Evolutionary conservation across 23 tunicate species (phyloP).

Genomic region (Ciona savignyi): DNA sequence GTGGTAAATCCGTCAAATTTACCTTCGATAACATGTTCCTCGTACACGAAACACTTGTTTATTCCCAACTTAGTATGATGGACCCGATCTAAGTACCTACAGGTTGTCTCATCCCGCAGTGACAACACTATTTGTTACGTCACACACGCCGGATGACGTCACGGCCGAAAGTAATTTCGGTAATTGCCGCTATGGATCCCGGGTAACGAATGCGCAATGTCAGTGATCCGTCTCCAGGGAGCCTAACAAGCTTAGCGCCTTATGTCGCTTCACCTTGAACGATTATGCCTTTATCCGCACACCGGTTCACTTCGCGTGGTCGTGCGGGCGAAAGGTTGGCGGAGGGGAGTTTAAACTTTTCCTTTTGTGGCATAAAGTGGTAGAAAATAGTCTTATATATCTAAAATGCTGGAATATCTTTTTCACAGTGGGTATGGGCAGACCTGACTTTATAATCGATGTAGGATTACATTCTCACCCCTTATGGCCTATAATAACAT

Average conservation of each 20-base stretch:
- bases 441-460: no score
- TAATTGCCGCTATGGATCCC: not conserved
- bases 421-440: no score
- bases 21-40: no score
- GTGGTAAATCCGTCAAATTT: no score
- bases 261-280: not conserved
- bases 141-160: not conserved
- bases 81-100: not conserved
- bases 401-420: no score
- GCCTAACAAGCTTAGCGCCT: not conserved
- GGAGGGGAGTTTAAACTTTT: no score
- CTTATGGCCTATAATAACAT: no score
- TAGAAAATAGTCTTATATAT: no score
- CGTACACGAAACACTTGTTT: not conserved
- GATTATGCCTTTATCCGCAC: not conserved
- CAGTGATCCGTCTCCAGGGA: not conserved
- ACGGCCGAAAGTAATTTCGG: not conserved
- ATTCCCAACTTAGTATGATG: not conserved
- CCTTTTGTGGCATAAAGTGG: no score
- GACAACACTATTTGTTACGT: no score
- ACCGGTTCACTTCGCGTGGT: not conserved
- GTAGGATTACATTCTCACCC: no score
- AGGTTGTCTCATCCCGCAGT: not conserved
- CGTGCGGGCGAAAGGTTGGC: no score
- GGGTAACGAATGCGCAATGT: not conserved